Conservation (phyloP, 2,888 invertebrate genomes). For the Gymnosoma rotundatum region DNA sequence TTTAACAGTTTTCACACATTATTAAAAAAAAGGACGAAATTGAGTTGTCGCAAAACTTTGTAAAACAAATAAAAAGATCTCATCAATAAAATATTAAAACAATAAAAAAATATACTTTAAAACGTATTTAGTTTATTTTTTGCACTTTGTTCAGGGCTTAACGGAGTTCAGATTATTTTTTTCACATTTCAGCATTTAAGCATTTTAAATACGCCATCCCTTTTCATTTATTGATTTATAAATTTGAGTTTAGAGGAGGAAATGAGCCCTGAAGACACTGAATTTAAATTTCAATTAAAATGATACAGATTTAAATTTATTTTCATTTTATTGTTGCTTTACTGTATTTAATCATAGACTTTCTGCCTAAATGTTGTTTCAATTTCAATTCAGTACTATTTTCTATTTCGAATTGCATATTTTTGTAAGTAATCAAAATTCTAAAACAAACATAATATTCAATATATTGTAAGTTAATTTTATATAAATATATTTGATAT, state of each 20-base stretch:
- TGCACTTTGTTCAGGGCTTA: no score
- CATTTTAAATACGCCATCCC: not conserved
- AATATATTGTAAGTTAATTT: no score
- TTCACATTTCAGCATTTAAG: no score
- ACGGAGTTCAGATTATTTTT: not conserved
- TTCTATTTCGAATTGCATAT: no score
- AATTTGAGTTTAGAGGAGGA: not conserved
- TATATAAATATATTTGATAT: no score
- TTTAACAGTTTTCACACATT: slow-evolving; percentile 48
- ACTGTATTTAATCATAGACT: no score
- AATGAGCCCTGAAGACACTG: not conserved
- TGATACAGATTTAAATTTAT: not conserved
- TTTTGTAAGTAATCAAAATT: no score
- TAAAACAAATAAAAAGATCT: slow-evolving; percentile 16
- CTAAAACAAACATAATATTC: no score
- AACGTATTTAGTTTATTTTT: not conserved
- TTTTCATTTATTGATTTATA: not conserved
- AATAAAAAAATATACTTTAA: slow-evolving; percentile 4
- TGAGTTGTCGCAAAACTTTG: slow-evolving; percentile 13
- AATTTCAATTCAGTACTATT: no score
- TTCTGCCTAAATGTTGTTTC: no score
- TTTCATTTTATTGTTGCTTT: not conserved
- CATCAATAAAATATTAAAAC: slow-evolving; percentile 37
- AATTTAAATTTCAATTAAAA: not conserved
- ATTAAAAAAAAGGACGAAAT: slow-evolving; percentile 39